Base-by-base conservation (phyloP, 1,140 invertebrate genomes). In the Nixonia krombeini region DNA sequence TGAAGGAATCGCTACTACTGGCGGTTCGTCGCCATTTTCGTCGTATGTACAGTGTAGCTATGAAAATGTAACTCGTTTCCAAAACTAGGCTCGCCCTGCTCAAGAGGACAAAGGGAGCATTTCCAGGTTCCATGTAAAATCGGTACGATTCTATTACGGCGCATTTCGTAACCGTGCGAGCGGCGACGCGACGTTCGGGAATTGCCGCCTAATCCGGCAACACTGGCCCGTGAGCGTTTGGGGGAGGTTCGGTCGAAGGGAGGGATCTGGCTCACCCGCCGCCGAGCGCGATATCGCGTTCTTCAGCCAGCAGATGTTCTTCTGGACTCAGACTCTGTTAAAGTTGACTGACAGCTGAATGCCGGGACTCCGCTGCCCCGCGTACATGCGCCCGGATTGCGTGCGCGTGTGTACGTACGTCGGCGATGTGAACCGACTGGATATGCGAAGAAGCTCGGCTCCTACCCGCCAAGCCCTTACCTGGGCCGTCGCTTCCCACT, bases 191-290 rank as follows among this genome's bases (percentile, higher is more conserved):
- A n/a, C n/a, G 29, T 31, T 35, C 33, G 7, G 13, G 33, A 35
- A 13, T 31, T 59, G 42, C 53, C 58, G 66, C 74, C 72, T 80
- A 76, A 80, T 79, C 78, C 74, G 63, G 46, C 38, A 38, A 46
- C 63, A 41, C 61, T 62, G 53, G 70, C 15, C 17, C 3, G 8
- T 9, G 23, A 18, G 33, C 9, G 13, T 6, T 21, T 12, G 33
- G 33, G 33, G 33, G 33, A 35, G 33, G 33, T 21, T 21, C 6
- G n/a, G 26, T 31, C 15, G 40, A 45, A 38, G 44, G 63, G 26
- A 41, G 13, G 23, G 23, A 12, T 38, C 23, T 21, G n/a, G 33
- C 47, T 23, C 65, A 53, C 65, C 58, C 55, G 47, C 61, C 41
- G 0, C 12, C 16, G 12, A 28, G 9, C 26, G 66, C 57, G 44